Evolutionary conservation across 1,140 invertebrate species (phyloP), one percentile per base, ranked within the genome.

Genomic region (Lerema accius): DNA sequence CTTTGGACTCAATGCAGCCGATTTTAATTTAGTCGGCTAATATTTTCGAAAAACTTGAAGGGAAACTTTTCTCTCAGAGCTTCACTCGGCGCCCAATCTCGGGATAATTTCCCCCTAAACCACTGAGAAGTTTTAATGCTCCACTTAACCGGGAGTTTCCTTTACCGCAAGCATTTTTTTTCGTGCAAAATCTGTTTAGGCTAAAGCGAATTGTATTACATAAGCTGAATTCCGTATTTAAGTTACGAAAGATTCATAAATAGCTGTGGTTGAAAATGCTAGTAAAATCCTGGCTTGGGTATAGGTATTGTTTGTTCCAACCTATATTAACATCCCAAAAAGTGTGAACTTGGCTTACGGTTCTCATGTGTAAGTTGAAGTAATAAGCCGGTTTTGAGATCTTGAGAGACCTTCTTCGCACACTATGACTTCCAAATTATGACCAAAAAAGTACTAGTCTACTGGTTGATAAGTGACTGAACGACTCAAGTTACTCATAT

Each of bases 51-150:
- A 32, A 69, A 69, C 58, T 69, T 63, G 39, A 56, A 23, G 16
- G 6, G 40, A 51, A 63, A 67, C 60, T 67, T 67, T 35, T 48
- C 58, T 62, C 63, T 69, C 63, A 59, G 65, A 61, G 59, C 53
- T 60, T 50, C 37, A 65, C 62, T 59, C 63, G 53, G 53, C 60
- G 51, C 53, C 53, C 66, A 67, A 67, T 67, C 65, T 64, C 62
- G 19, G 40, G 67, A 69, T 65, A 69, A 63, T 65, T 61, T 59
- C 61, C 51, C 50, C 46, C 63, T 69, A 63, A 69, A 69, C 59
- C 63, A 59, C 63, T 63, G 59, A 11, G 53, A 65, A 69, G 67
- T 69, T 69, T 69, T 69, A 69, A 63, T 55, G 49, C 53, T 53
- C 63, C 26, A 65, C 40, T 69, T 68, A 60, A 51, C 60, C 49